Base-by-base conservation (phyloP, 1,140 invertebrate genomes). In the Apis dorsata region DNA sequence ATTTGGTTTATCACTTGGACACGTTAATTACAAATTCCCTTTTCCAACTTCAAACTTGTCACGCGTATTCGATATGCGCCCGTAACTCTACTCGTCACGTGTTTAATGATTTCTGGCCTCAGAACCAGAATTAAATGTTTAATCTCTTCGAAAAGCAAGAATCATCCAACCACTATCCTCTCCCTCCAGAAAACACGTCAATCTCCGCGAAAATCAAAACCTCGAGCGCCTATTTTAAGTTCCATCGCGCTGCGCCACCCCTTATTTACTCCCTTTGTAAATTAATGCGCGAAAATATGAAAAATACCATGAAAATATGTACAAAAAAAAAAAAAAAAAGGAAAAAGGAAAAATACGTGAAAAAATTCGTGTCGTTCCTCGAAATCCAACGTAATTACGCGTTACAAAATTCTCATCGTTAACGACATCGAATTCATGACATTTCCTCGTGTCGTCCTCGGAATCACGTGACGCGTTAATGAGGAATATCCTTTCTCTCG, bases 351-450 rank as follows among this genome's bases (percentile, higher is more conserved):
- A 44, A 44, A 44, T 44, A 44, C 5, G 4, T 7, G 34, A 7
- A 44, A 44, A 44, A 44, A 44, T 44, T 13, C 21, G 34, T 3
- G 21, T 24, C 65, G 34, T 72, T 80, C 70, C 44, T 79, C 13
- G 17, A 51, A 28, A 44, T 68, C 34, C 12, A 49, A 53, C 68
- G 63, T 82, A 82, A 82, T 82, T 82, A 82, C 53, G 34, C 62
- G 53, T 7, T 34, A 15, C 8, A 21, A n/a, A 34, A 79, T 77
- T 12, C 24, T 28, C 5, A 34, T 21, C 60, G 60, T 81, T 81
- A 65, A 72, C 60, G 71, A 72, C 70, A 57, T 68, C 53, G 65
- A 70, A 34, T 53, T 19, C 15, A 44, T 15, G 70, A 68, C 53
- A 55, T 24, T 71, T 24, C 4, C 9, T 8, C 15, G 66, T 62